These are phyloP conservation scores for Tokudaia tokunoshimensis DNA, from an alignment of 2,797 vertebrate genomes.

Conservation along the genomic window DNA sequence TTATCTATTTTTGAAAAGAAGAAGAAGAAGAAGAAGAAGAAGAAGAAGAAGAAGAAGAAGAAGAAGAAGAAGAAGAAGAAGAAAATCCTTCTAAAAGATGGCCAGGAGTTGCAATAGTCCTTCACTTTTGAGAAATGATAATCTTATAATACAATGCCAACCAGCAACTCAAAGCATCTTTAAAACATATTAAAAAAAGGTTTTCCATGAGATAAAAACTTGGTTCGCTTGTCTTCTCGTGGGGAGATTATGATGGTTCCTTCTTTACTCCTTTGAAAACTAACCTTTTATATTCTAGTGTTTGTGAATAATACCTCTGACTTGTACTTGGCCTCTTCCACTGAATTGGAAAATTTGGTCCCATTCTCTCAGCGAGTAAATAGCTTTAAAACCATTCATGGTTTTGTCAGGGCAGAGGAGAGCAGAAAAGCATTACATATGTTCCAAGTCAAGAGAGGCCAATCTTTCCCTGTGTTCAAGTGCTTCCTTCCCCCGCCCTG, in stretches of 20 bases:
- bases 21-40: neutral
- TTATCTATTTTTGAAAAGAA: neutral
- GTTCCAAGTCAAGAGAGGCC: constrained; percentile 89
- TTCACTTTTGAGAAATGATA: neutral
- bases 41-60: neutral
- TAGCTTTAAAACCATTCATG: constrained; percentile 88
- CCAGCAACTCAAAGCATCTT: constrained; percentile 41
- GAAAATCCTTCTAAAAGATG: neutral
- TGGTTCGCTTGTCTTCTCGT: constrained; percentile 84
- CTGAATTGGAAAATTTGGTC: constrained; percentile 91
- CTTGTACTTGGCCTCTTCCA: constrained; percentile 93
- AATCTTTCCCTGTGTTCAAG: constrained; percentile 89
- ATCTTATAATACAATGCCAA: constrained; percentile 47
- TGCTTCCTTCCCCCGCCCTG: constrained; percentile 84
- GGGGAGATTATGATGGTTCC: constrained; percentile 88
- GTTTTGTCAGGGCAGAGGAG: constrained; percentile 87
- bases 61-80: neutral
- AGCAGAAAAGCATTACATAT: constrained; percentile 89
- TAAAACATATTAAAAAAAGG: neutral
- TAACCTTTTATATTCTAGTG: constrained; percentile 84
- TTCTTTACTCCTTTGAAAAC: constrained; percentile 84
- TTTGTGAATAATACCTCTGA: constrained; percentile 93
- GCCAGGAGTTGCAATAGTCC: neutral
- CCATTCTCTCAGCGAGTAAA: constrained; percentile 91
- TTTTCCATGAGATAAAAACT: constrained; percentile 84